phyloP scores from a whole-genome alignment of 1,140 invertebrate species.

The Bombyx mandarina region DNA sequence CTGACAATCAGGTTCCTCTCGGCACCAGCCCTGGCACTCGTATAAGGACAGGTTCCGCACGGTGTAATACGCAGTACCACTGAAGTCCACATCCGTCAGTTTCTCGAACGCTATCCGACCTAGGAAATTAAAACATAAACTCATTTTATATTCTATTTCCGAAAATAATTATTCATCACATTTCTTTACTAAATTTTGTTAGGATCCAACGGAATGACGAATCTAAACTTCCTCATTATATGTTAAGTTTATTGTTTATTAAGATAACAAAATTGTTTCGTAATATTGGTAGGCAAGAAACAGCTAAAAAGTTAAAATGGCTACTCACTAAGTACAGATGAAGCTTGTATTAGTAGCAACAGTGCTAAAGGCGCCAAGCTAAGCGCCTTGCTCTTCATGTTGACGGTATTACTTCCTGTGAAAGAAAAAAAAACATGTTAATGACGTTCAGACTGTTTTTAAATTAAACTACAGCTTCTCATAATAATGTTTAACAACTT shows the following conservation, averaged over 20 bases:
- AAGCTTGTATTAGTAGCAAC: constrained; percentile 39
- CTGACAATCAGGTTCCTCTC: constrained; percentile 91
- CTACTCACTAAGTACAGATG: constrained; percentile 49
- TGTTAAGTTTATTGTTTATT: background rate
- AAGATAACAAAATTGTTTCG: background rate
- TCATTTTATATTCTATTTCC: background rate
- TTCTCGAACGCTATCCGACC: constrained; percentile 93
- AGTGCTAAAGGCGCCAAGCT: constrained; percentile 50
- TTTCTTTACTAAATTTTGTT: too few relatives aligned
- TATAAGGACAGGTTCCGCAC: constrained; percentile 92
- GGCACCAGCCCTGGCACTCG: constrained; percentile 95
- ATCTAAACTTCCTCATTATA: background rate
- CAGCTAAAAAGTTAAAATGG: constrained; percentile 3
- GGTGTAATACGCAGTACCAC: constrained; percentile 92
- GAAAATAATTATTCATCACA: background rate
- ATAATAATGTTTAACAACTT: too few relatives aligned
- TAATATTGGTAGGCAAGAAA: background rate
- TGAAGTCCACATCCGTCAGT: constrained; percentile 91
- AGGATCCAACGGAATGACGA: background rate
- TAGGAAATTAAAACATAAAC: constrained; percentile 41
- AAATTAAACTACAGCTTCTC: too few relatives aligned
- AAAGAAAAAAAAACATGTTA: constrained; percentile 1
- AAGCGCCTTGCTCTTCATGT: constrained; percentile 51
- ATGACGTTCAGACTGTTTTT: background rate
- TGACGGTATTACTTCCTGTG: constrained; percentile 34